These are phyloP conservation scores for Ornithoptera alexandrae DNA, from an alignment of 2,888 invertebrate genomes.

Conservation along the genomic window DNA sequence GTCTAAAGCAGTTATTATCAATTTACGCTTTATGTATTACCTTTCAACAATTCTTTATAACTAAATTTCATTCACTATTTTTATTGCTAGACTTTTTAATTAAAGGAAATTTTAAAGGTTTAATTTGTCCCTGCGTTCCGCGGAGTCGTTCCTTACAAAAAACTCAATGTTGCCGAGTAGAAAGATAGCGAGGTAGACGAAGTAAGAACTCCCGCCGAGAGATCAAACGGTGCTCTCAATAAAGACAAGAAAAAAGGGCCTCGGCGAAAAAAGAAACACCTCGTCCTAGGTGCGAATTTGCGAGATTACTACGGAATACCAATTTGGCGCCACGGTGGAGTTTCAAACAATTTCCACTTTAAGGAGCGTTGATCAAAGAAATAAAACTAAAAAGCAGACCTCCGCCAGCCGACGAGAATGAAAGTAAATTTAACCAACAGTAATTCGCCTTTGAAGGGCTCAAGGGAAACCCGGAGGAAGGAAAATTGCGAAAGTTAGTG, in stretches of 20 bases:
- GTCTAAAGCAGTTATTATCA: too few species aligned
- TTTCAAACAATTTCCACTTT: slow-evolving; percentile 75
- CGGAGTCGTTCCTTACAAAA: slow-evolving; percentile 2
- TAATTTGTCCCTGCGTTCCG: neutral
- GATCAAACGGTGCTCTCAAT: slow-evolving; percentile 35
- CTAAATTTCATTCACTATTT: too few species aligned
- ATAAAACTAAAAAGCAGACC: slow-evolving; percentile 75
- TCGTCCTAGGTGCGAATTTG: slow-evolving; percentile 64
- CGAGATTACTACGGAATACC: slow-evolving; percentile 71
- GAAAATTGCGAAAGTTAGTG: slow-evolving; percentile 77
- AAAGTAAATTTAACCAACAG: slow-evolving; percentile 76
- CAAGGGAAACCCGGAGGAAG: slow-evolving; percentile 59
- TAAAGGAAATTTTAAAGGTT: too few species aligned
- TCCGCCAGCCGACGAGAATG: slow-evolving; percentile 57
- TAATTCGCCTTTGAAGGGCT: slow-evolving; percentile 76
- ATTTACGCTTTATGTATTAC: too few species aligned
- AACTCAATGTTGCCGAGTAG: neutral
- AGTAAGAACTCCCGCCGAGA: slow-evolving; percentile 30
- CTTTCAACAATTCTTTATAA: too few species aligned
- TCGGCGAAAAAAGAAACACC: slow-evolving; percentile 32
- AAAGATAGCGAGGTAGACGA: slow-evolving; percentile 9
- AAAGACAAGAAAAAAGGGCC: slow-evolving; percentile 29
- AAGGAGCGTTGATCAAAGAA: slow-evolving; percentile 74
- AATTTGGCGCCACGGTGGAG: slow-evolving; percentile 61
- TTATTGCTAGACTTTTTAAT: too few species aligned